phyloP scores from a whole-genome alignment of 2,888 invertebrate genomes.

The Eupeodes latifasciatus region DNA sequence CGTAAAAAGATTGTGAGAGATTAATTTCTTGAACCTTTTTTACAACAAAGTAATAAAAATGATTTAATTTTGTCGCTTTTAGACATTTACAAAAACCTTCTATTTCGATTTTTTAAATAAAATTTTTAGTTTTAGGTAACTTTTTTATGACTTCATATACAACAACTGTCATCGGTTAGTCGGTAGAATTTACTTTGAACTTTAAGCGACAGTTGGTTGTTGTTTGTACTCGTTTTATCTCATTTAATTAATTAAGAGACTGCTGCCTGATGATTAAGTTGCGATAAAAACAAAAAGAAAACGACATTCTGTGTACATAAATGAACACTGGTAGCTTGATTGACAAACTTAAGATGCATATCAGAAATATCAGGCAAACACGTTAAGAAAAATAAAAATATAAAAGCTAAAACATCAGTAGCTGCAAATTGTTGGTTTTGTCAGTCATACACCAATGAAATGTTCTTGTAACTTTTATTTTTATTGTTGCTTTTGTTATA shows the following conservation, averaged over 20 bases:
- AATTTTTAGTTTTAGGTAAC: constrained; percentile 37
- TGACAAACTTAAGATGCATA: constrained; percentile 75
- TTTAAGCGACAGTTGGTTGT: constrained; percentile 47
- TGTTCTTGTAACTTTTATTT: constrained; percentile 9
- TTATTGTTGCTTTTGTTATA: background rate
- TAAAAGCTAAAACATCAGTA: constrained; percentile 51
- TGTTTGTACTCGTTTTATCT: constrained; percentile 70
- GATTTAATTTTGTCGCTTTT: constrained; percentile 70
- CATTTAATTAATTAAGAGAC: constrained; percentile 76
- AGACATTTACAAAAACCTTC: constrained; percentile 55
- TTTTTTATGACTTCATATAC: constrained; percentile 49
- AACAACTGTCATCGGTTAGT: constrained; percentile 53
- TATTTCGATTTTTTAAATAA: background rate
- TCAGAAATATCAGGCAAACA: constrained; percentile 64
- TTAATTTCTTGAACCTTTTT: constrained; percentile 14
- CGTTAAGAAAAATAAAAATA: constrained; percentile 43
- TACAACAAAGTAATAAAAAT: constrained; percentile 63
- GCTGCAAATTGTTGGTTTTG: constrained; percentile 65
- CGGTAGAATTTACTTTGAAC: constrained; percentile 74
- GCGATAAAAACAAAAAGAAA: constrained; percentile 56
- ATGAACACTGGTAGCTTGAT: constrained; percentile 68
- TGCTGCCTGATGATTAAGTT: constrained; percentile 69
- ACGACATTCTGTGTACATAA: constrained; percentile 13
- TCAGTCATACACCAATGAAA: constrained; percentile 25
- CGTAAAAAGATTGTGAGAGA: constrained; percentile 65